Base-by-base conservation (phyloP, 2,113 vertebrate genomes). In the Phylloscopus whistleri region DNA sequence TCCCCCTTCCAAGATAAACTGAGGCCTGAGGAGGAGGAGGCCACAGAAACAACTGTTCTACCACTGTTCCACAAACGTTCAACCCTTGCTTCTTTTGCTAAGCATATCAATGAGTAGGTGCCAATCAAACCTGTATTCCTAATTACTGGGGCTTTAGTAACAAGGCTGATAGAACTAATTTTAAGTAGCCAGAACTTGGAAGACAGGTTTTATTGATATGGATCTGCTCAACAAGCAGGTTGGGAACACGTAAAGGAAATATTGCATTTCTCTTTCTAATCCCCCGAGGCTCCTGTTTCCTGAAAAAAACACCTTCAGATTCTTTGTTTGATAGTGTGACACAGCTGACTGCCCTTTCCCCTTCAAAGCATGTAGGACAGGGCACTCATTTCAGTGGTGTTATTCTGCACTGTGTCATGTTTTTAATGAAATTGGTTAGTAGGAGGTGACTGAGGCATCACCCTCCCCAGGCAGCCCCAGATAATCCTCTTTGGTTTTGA, bases 131-230 rank as follows among this genome's bases (percentile, higher is more conserved):
- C 41, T 55, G 5, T 92, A 12, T 48, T 55, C 31, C 52, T 88
- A 72, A 95, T 84, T 90, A 30, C 19, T 64, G 6, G 8, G 35
- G 22, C 27, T 70, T 90, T 77, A 81, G 79, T 67, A 84, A 70
- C 6, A 6, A 66, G 53, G 39, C 27, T 70, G 63, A 22, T 51
- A 62, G 49, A 77, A 28, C 28, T 87, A 24, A 73, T 62, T 93
- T 93, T 76, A 74, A 80, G 56, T 68, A 63, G 24, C 39, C 73
- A 86, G 67, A 91, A 37, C 78, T 55, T 70, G 82, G 78, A 59
- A 85, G 84, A 87, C 84, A 63, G 75, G 82, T 93, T 94, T 89
- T 82, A 51, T 83, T 93, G 94, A 93, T 94, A 95, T 2, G 23
- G 72, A 94, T 91, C 92, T 84, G 52, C 87, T 67, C 48, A 88